Conservation (phyloP, 2,888 invertebrate genomes). For the Blastobasis lacticolella region DNA sequence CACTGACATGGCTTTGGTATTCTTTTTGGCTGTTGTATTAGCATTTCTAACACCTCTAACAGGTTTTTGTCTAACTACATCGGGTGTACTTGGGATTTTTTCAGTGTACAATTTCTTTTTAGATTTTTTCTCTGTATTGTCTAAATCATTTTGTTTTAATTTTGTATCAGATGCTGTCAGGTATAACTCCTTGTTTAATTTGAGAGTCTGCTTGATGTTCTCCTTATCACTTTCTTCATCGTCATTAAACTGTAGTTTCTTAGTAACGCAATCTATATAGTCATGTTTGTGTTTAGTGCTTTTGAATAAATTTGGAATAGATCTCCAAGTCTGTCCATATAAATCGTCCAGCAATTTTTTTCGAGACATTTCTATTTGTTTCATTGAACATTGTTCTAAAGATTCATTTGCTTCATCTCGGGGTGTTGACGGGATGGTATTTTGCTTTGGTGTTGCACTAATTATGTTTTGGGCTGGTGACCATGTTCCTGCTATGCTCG, state of each 20-base stretch:
- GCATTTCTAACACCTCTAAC: slow-evolving; percentile 26
- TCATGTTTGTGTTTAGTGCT: slow-evolving; percentile 36
- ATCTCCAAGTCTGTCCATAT: slow-evolving; percentile 73
- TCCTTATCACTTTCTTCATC: slow-evolving; percentile 55
- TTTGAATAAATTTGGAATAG: slow-evolving; percentile 59
- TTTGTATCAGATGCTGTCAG: slow-evolving; percentile 50
- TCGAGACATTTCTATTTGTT: slow-evolving; percentile 54
- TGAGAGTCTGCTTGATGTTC: slow-evolving; percentile 40
- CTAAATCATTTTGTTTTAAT: slow-evolving; percentile 22
- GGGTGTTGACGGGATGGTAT: slow-evolving; percentile 48
- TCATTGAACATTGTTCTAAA: slow-evolving; percentile 50
- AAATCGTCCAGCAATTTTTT: slow-evolving; percentile 62
- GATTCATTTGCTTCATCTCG: slow-evolving; percentile 54
- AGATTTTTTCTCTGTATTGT: slow-evolving; percentile 39
- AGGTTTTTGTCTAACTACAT: slow-evolving; percentile 32
- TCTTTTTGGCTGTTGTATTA: slow-evolving; percentile 46
- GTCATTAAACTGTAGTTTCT: slow-evolving; percentile 44
- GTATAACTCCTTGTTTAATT: slow-evolving; percentile 44
- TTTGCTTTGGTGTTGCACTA: slow-evolving; percentile 46
- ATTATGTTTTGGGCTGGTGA: slow-evolving; percentile 58
- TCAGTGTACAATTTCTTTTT: slow-evolving; percentile 60
- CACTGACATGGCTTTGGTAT: slow-evolving; percentile 42
- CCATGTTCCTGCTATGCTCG: slow-evolving; percentile 50
- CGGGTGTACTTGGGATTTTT: slow-evolving; percentile 44
- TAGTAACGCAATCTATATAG: slow-evolving; percentile 38